phyloP scores from a whole-genome alignment of 2,113 vertebrate genomes.

The Thermophis baileyi region DNA sequence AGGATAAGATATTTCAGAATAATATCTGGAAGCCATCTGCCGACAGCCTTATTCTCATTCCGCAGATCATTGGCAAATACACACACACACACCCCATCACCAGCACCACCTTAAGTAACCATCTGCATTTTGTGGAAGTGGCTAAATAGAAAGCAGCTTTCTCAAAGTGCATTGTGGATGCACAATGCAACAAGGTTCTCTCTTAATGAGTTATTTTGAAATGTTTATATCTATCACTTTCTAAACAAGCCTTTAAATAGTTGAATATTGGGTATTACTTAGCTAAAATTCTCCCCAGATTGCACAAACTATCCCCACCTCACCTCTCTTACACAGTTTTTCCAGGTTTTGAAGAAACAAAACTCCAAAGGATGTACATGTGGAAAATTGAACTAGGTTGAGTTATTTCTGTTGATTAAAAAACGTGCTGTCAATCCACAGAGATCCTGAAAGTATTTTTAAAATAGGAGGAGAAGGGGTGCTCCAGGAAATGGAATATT shows the following conservation, averaged over 20 bases:
- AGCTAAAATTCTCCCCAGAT: conserved; percentile 13
- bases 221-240: conserved; percentile 47
- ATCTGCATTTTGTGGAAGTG: conserved; percentile 19
- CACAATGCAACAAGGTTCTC: conserved; percentile 32
- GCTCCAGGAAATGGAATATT: neutral
- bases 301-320: neutral
- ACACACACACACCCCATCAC: neutral
- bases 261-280: neutral
- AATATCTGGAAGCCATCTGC: conserved; percentile 71
- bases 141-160: conserved; percentile 40
- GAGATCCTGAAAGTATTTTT: neutral
- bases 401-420: conserved; percentile 47
- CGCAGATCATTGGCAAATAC: conserved; percentile 54
- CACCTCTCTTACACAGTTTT: conserved; percentile 2
- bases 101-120: conserved; percentile 42
- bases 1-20: conserved; percentile 71
- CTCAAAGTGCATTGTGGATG: conserved; percentile 49
- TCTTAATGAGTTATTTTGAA: conserved; percentile 45
- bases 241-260: conserved; percentile 29
- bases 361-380: conserved; percentile 17
- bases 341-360: conserved; percentile 26
- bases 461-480: neutral
- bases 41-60: conserved; percentile 66
- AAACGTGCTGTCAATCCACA: conserved; percentile 35
- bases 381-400: conserved; percentile 49